Conservation (phyloP, 2,888 invertebrate species). For the Parnassius glacialis region DNA sequence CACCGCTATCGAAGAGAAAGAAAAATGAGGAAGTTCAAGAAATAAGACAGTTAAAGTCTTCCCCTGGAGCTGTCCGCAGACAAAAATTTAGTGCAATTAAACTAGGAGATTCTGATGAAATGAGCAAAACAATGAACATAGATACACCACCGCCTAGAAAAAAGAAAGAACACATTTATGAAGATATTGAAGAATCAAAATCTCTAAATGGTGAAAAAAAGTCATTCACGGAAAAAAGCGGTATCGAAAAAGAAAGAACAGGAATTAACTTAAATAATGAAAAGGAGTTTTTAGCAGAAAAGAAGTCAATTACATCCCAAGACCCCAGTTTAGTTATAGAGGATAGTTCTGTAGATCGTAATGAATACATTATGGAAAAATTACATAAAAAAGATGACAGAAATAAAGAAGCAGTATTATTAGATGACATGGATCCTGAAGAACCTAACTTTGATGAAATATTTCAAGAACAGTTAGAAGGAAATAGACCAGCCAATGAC, state of each 20-base stretch:
- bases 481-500: conserved; percentile 53
- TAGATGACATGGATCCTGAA: conserved; percentile 65
- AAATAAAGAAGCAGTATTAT: conserved; percentile 59
- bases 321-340: conserved; percentile 73
- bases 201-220: conserved; percentile 55
- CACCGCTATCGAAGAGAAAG: conserved; percentile 61
- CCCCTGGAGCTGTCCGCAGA: conserved; percentile 82
- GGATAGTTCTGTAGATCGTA: conserved; percentile 55
- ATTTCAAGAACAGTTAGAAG: conserved; percentile 67
- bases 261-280: conserved; percentile 60
- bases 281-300: conserved; percentile 70
- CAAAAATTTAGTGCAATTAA: conserved; percentile 76
- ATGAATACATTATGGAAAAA: conserved; percentile 72
- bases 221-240: conserved; percentile 58
- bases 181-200: conserved; percentile 80
- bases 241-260: conserved; percentile 52
- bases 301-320: conserved; percentile 69
- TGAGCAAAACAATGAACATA: conserved; percentile 69
- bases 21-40: conserved; percentile 81
- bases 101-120: conserved; percentile 73
- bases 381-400: conserved; percentile 58
- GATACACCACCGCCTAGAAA: conserved; percentile 73
- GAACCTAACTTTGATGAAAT: conserved; percentile 72
- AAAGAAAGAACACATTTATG: conserved; percentile 83
- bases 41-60: conserved; percentile 81